Percentiles rank a stretch among this genome's conserved stretches.
These are phyloP conservation scores for Paraplagusia blochii DNA, from an alignment of 2,113 vertebrate species.

Conservation along the genomic window DNA sequence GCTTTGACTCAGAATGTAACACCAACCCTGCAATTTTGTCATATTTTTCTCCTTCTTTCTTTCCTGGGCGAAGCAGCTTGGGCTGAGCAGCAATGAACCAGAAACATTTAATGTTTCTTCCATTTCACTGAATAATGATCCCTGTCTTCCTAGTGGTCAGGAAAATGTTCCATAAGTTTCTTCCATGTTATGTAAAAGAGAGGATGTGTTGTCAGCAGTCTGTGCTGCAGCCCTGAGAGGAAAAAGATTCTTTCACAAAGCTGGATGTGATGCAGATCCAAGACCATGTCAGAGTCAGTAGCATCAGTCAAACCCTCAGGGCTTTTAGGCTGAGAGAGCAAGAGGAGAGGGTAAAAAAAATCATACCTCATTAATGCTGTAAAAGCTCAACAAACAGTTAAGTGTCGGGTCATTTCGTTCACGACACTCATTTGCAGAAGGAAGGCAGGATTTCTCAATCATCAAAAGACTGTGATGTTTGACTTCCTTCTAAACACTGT, in stretches of 20 bases:
- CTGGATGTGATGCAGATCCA: slow-evolving; percentile 49
- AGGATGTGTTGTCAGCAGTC: slow-evolving; percentile 29
- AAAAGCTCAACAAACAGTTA: slow-evolving; percentile 49
- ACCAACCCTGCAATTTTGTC: background rate
- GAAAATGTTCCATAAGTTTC: slow-evolving; percentile 46
- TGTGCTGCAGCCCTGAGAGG: slow-evolving; percentile 13
- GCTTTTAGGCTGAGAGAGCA: slow-evolving; percentile 36
- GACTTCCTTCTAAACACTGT: slow-evolving; percentile 58
- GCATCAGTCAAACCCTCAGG: slow-evolving; percentile 38
- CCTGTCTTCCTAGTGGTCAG: slow-evolving; percentile 38
- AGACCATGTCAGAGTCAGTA: slow-evolving; percentile 37
- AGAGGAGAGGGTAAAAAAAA: too few species aligned
- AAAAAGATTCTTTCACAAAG: slow-evolving; percentile 24
- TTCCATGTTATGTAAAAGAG: slow-evolving; percentile 37
- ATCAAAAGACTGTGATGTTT: slow-evolving; percentile 60
- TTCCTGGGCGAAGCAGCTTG: slow-evolving; percentile 37
- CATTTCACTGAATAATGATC: slow-evolving; percentile 45
- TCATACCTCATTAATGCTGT: slow-evolving; percentile 49
- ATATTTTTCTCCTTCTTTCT: slow-evolving; percentile 9
- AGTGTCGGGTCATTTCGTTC: slow-evolving; percentile 50
- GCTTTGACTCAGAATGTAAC: too few species aligned
- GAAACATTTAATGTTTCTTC: slow-evolving; percentile 35
- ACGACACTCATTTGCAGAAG: slow-evolving; percentile 44
- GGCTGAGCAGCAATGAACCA: slow-evolving; percentile 56
- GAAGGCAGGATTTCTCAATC: slow-evolving; percentile 53